These are phyloP conservation scores for Astyanax mexicanus DNA, from an alignment of 2,797 vertebrate species.

Conservation along the genomic window DNA sequence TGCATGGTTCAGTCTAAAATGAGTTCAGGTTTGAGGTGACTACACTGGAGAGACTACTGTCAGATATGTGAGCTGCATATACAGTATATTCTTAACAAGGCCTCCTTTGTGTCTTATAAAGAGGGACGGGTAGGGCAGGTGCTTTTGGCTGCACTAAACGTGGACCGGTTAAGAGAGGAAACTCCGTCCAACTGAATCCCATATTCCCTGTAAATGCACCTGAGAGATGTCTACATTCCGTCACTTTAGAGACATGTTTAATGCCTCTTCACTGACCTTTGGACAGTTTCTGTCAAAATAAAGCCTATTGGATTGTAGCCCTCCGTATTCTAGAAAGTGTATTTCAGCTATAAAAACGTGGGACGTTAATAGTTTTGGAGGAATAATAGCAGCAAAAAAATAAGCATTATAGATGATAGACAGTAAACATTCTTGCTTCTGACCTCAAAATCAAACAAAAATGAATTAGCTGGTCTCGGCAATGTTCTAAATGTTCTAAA, in stretches of 20 bases:
- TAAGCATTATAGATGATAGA: neutral
- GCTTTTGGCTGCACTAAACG: neutral
- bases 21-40: neutral
- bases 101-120: constrained; percentile 19
- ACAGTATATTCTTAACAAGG: neutral
- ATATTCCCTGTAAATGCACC: constrained; percentile 49
- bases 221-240: constrained; percentile 20
- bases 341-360: neutral
- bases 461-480: too few species aligned
- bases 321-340: neutral
- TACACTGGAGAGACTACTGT: neutral
- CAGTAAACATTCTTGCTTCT: neutral
- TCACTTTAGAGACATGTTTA: constrained; percentile 19
- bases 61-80: constrained; percentile 1
- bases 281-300: neutral
- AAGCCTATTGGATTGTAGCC: neutral
- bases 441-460: neutral
- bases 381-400: constrained; percentile 1
- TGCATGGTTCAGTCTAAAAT: neutral
- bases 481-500: too few species aligned
- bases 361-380: neutral
- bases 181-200: constrained; percentile 29
- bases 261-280: constrained; percentile 6
- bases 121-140: neutral
- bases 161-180: constrained; percentile 1